Evolutionary conservation across 2,797 vertebrate genomes (phyloP), one percentile per base, ranked within the genome.

Genomic region (Pelochelys cantorii): DNA sequence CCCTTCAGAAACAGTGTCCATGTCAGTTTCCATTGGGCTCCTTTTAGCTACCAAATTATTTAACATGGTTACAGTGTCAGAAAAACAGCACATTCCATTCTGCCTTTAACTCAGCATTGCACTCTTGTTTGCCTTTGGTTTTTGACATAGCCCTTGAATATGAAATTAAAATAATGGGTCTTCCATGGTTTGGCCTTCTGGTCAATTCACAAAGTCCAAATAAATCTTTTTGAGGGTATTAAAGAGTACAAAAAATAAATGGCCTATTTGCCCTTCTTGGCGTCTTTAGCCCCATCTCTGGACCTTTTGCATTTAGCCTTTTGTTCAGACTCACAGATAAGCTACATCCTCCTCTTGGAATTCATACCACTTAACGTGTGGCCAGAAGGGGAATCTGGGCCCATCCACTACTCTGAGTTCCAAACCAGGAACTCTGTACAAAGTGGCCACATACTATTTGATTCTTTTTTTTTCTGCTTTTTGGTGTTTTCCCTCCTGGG

Each of bases 141-240:
- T 75, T 75, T 75, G 37, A 75, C 42, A 83, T 95, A 74, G 95
- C 82, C 81, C 77, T 88, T 86, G 80, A 94, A 84, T 83, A 54
- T 37, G 14, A 94, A 89, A 87, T 92, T 3, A 0, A 3, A 22
- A 3, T 85, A 95, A 87, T 34, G 65, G 65, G 17, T 68, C 65
- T 68, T 68, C 65, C 31, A 34, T 68, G 65, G 65, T 31, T 68
- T 68, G n/a, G 15, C 65, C 62, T n/a, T 68, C 15, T 68, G n/a
- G 65, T 17, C n/a, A 65, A 20, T 68, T 34, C 65, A 68, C n/a
- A 12, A 22, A 68, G 18, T 22, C n/a, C 18, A 68, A 34, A 37
- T 71, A 34, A 71, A 37, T 18, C 20, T 34, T 9, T 71, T 23
- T 18, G 10, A 9, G 34, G 18, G n/a, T 71, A 71, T 71, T 37